Conservation (phyloP, 2,888 invertebrate species). For the Drosophila melanocephala region DNA sequence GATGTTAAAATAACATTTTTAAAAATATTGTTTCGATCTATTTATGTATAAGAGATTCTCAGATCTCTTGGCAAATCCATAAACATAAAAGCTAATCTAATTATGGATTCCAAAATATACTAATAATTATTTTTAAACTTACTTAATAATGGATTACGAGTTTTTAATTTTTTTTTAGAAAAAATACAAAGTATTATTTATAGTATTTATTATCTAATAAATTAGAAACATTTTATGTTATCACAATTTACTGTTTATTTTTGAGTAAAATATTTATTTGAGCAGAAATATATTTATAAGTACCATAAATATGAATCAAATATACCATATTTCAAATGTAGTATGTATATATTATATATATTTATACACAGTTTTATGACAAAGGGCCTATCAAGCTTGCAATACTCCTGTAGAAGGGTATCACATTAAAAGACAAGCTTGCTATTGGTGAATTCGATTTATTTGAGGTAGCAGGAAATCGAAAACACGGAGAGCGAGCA, state of each 20-base stretch:
- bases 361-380: background rate
- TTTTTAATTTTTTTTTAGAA: background rate
- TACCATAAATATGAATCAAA: background rate
- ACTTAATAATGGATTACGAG: background rate
- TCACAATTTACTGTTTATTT: background rate
- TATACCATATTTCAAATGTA: background rate
- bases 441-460: slow-evolving; percentile 58
- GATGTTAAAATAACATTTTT: background rate
- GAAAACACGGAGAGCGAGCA: slow-evolving; percentile 24
- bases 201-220: background rate
- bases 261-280: background rate
- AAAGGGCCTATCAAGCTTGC: too few relatives aligned
- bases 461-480: slow-evolving; percentile 53
- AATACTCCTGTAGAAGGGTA: slow-evolving; percentile 21
- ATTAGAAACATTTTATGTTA: too few relatives aligned
- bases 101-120: background rate
- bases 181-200: background rate
- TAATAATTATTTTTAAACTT: background rate
- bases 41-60: background rate
- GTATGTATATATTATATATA: background rate
- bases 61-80: background rate
- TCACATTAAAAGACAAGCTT: slow-evolving; percentile 45
- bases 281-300: rapidly evolving
- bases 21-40: background rate
- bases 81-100: background rate